Evolutionary conservation across 2,113 vertebrate species (phyloP).

Genomic region (Desmodus rotundus): DNA sequence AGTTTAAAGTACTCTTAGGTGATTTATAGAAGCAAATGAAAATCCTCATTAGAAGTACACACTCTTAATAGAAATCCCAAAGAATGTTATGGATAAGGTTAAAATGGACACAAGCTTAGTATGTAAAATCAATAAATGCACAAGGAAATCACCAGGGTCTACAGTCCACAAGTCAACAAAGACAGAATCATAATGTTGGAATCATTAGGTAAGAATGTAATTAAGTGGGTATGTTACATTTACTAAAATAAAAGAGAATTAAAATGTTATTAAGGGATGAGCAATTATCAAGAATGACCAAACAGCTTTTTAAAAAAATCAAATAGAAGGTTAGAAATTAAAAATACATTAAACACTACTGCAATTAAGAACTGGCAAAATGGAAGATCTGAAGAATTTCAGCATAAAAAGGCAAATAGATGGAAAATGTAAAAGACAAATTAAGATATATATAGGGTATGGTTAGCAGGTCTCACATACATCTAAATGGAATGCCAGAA

Average conservation of each 20-base stretch:
- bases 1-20: neutral
- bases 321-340: neutral
- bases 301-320: neutral
- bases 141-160: neutral
- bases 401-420: neutral
- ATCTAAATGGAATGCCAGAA: neutral
- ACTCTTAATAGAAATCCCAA: neutral
- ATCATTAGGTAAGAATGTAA: neutral
- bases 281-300: neutral
- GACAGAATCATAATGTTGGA: neutral
- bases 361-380: neutral
- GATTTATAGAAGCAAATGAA: neutral
- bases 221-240: neutral
- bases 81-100: neutral
- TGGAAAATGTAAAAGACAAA: neutral
- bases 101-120: neutral
- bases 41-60: neutral
- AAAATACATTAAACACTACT: neutral
- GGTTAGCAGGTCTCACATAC: neutral
- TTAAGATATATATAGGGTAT: neutral
- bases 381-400: neutral
- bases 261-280: neutral
- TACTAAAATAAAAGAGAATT: slow-evolving; percentile 23
- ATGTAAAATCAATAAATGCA: neutral
- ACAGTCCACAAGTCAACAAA: neutral